Evolutionary conservation across 2,797 vertebrate species (phyloP), one percentile per base, ranked within the genome.

Genomic region (Echiichthys vipera): DNA sequence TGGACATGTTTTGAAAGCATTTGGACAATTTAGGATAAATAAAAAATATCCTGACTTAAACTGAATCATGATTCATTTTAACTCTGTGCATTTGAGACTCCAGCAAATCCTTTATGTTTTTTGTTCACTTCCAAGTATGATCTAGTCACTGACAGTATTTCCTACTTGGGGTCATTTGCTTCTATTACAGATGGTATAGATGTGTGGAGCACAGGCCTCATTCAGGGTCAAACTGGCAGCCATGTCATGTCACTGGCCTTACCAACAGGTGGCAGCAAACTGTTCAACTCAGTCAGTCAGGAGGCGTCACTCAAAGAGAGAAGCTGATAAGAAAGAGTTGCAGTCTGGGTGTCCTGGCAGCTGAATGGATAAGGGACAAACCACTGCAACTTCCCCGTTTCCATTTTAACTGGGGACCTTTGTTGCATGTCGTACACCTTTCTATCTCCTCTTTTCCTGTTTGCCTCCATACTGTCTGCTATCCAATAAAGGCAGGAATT

Each of bases 231-330:
- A 57, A 25, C 17, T 81, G 29, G 50, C 43, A 53, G 17, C 3
- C 5, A 25, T 74, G 75, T 67, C 34, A 66, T 49, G 71, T 54
- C 5, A 13, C 1, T 2, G 0, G 17, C 2, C 5, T 74, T 24
- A 37, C 90, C 94, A 93, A 92, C 77, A 95, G 94, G 87, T 89
- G 94, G 93, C 93, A 94, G 93, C 91, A 95, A 89, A 91, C 54
- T 20, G 56, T 54, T 83, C 80, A 83, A 53, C 25, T 77, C 57
- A 42, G n/a, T 55, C 50, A 56, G 54, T 59, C 55, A 82, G n/a
- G 27, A 12, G 8, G 40, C 20, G 45, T 73, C 46, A 42, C 14
- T 63, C n/a, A 65, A 36, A 10, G 6, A 58, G 18, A n/a, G 34
- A 14, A 3, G 25, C 25, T 32, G 53, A 17, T 18, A 1, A 50